Evolutionary conservation across 2,888 invertebrate genomes (phyloP).

Genomic region (Drosophila nigricruria): DNA sequence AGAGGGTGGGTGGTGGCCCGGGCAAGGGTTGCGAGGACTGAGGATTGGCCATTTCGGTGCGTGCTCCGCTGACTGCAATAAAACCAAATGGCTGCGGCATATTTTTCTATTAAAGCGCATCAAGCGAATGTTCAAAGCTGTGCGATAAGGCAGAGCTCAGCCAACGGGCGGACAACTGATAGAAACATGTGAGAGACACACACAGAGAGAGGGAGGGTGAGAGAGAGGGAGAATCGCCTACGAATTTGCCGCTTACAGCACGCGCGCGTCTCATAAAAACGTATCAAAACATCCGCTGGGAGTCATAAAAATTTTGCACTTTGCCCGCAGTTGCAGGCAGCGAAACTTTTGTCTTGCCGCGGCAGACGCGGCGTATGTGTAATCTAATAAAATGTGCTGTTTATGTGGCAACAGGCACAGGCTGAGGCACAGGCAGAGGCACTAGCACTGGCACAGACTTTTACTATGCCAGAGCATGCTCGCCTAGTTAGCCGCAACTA

Average conservation of each 20-base stretch:
- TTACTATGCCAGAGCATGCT: conserved; percentile 45
- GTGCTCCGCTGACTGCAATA: conserved; percentile 56
- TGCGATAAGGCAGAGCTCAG: conserved; percentile 47
- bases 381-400: conserved; percentile 81
- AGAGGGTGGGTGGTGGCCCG: too few species aligned
- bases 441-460: neutral
- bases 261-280: conserved; percentile 81
- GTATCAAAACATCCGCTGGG: conserved; percentile 81
- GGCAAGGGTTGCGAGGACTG: conserved; percentile 7
- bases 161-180: neutral
- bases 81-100: conserved; percentile 60
- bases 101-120: conserved; percentile 74
- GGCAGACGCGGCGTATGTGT: conserved; percentile 65
- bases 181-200: neutral
- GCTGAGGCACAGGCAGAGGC: neutral
- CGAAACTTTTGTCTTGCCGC: conserved; percentile 29
- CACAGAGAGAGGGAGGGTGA: neutral
- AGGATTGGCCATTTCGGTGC: conserved; percentile 9
- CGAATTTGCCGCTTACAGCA: conserved; percentile 73
- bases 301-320: conserved; percentile 81
- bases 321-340: conserved; percentile 55
- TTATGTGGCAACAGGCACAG: conserved; percentile 71
- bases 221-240: conserved; percentile 44
- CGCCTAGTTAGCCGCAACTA: conserved; percentile 62
- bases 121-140: conserved; percentile 45